A percentile compares a stretch with the other conserved stretches of the same genome.
These are phyloP conservation scores for Belgica antarctica DNA, from an alignment of 2,888 invertebrate species.

Conservation along the genomic window DNA sequence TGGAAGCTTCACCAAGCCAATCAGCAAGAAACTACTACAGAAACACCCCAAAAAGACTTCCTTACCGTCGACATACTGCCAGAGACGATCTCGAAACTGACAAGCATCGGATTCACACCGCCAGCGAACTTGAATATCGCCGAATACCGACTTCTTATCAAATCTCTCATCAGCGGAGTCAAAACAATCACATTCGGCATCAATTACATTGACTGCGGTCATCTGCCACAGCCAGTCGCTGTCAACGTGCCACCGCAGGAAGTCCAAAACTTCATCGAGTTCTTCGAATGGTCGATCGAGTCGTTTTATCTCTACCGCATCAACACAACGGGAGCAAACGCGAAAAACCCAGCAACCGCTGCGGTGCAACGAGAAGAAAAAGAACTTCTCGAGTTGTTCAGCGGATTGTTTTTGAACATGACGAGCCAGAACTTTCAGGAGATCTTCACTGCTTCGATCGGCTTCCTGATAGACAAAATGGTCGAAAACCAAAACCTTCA, in stretches of 20 bases:
- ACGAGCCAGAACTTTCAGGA: slow-evolving; percentile 93
- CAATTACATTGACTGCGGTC: slow-evolving; percentile 47
- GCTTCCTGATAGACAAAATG: slow-evolving; percentile 92
- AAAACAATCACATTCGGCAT: slow-evolving; percentile 93
- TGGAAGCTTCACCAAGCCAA: slow-evolving; percentile 58
- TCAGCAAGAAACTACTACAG: background rate
- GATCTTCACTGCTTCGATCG: slow-evolving; percentile 92
- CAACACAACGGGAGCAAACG: slow-evolving; percentile 56
- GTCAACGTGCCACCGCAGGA: slow-evolving; percentile 86
- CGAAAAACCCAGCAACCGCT: slow-evolving; percentile 56
- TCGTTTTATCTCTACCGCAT: slow-evolving; percentile 92
- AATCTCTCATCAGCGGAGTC: slow-evolving; percentile 92
- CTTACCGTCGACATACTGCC: slow-evolving; percentile 45
- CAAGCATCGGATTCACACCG: slow-evolving; percentile 64
- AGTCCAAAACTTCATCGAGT: slow-evolving; percentile 82
- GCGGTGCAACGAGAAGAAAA: slow-evolving; percentile 94
- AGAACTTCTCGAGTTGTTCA: slow-evolving; percentile 95
- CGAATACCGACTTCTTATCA: slow-evolving; percentile 89
- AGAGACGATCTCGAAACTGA: slow-evolving; percentile 47
- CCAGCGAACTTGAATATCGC: slow-evolving; percentile 77
- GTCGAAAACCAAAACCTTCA: slow-evolving; percentile 90
- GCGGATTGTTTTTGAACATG: slow-evolving; percentile 97
- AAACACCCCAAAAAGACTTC: slow-evolving; percentile 48
- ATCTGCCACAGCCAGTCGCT: slow-evolving; percentile 53
- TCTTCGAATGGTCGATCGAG: slow-evolving; percentile 92